Conservation (phyloP, 2,113 vertebrate species). For the Pteruthius melanotis region DNA sequence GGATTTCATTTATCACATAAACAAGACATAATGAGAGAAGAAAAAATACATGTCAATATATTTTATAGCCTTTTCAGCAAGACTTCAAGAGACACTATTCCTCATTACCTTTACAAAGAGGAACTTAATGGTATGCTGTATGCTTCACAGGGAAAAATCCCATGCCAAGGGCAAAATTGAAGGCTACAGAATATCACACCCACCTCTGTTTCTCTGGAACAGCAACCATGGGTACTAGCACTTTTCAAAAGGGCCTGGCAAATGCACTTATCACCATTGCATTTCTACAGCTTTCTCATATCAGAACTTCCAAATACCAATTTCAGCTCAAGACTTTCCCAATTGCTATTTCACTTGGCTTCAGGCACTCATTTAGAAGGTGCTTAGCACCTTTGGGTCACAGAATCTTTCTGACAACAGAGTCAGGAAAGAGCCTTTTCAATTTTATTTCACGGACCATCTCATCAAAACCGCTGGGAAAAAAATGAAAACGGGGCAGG, state of each 20-base stretch:
- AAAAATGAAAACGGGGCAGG: not conserved
- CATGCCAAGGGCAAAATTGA: not conserved
- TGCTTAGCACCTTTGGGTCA: not conserved
- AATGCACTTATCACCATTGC: not conserved
- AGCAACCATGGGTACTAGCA: not conserved
- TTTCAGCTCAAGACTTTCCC: not conserved
- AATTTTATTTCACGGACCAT: not conserved
- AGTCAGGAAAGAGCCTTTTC: too few relatives aligned
- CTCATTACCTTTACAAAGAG: slow-evolving; percentile 3
- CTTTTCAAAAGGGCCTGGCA: not conserved
- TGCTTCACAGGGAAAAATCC: not conserved
- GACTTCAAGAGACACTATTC: not conserved
- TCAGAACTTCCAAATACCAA: not conserved
- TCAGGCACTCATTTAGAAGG: not conserved
- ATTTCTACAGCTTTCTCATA: not conserved
- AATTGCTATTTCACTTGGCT: not conserved
- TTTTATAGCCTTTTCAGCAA: not conserved
- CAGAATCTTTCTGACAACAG: not conserved
- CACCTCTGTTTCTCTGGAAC: not conserved
- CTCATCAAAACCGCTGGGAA: not conserved
- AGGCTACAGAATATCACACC: not conserved
- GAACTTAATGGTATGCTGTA: not conserved
- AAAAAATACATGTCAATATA: not conserved
- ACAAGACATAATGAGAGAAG: not conserved
- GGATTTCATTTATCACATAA: not conserved